Percentiles rank a stretch among this genome's conserved stretches.
These are phyloP conservation scores for Sarcophaga bullata DNA, from an alignment of 1,140 invertebrate genomes.

Conservation along the genomic window DNA sequence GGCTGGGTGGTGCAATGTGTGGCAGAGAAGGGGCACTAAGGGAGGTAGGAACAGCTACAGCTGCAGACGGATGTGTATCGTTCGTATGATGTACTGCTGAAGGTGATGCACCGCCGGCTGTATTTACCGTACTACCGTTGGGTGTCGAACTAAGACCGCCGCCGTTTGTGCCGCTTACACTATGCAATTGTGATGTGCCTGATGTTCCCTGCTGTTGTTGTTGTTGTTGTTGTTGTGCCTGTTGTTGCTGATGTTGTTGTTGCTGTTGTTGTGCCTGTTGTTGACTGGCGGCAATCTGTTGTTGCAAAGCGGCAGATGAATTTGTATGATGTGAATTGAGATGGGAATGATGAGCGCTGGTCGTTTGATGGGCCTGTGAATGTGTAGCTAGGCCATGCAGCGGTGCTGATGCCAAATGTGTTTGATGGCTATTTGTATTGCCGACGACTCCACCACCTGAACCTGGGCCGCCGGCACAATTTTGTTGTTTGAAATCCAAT, in stretches of 20 bases:
- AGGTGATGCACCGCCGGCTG: constrained; percentile 48
- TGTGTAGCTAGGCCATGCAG: constrained; percentile 24
- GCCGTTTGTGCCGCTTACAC: constrained; percentile 44
- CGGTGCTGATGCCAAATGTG: constrained; percentile 19
- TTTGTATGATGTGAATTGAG: constrained; percentile 39
- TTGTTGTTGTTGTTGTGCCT: constrained; percentile 37
- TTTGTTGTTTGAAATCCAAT: constrained; percentile 71
- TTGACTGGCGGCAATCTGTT: constrained; percentile 25
- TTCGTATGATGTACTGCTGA: constrained; percentile 50
- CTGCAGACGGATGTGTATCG: constrained; percentile 59
- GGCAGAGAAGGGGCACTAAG: constrained; percentile 52
- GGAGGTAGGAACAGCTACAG: constrained; percentile 47
- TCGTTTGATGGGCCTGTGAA: constrained; percentile 28
- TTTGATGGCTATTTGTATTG: constrained; percentile 50
- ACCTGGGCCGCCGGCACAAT: constrained; percentile 67
- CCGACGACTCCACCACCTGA: constrained; percentile 65
- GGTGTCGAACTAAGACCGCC: constrained; percentile 49
- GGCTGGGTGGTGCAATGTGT: constrained; percentile 64
- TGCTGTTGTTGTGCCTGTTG: constrained; percentile 53
- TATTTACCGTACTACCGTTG: constrained; percentile 51
- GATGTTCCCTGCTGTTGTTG: constrained; percentile 42
- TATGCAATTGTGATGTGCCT: constrained; percentile 43
- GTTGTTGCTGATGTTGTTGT: constrained; percentile 43
- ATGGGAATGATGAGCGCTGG: constrained; percentile 32
- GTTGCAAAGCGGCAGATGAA: constrained; percentile 29